Evolutionary conservation across 1,140 invertebrate species (phyloP).

Genomic region (Zaprionus tsacasi): DNA sequence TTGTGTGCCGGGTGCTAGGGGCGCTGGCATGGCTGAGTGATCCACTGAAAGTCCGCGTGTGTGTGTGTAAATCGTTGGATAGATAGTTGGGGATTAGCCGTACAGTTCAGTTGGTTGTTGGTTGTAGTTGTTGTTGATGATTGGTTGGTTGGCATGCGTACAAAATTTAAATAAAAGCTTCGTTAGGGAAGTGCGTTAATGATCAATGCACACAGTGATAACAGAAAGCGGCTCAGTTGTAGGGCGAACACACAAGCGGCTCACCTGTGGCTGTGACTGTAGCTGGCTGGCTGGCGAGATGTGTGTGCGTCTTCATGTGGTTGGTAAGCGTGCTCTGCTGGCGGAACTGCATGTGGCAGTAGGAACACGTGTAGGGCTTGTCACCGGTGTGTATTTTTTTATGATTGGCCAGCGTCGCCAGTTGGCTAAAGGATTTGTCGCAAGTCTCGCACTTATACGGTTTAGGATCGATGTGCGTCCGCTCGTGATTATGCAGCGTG

Average conservation of each 20-base stretch:
- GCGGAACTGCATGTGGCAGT: constrained; percentile 82
- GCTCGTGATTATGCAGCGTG: constrained; percentile 83
- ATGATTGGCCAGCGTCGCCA: constrained; percentile 80
- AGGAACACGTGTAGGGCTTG: constrained; percentile 83
- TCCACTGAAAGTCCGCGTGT: constrained; percentile 56
- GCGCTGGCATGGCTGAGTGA: constrained; percentile 73
- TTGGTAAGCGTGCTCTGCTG: constrained; percentile 83
- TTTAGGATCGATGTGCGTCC: constrained; percentile 83
- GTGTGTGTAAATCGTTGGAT: constrained; percentile 29
- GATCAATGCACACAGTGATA: constrained; percentile 80
- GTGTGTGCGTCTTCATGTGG: constrained; percentile 83
- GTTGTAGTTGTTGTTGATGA: constrained; percentile 29
- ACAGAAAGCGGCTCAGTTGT: constrained; percentile 80
- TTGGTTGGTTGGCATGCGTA: constrained; percentile 72
- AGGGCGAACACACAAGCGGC: constrained; percentile 71
- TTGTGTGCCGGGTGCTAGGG: constrained; percentile 65
- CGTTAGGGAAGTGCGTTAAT: constrained; percentile 83
- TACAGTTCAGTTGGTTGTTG: constrained; percentile 34
- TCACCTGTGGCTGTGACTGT: constrained; percentile 66
- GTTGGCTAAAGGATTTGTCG: constrained; percentile 81
- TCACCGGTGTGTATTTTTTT: constrained; percentile 83
- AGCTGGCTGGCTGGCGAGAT: constrained; percentile 59
- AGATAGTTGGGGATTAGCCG: constrained; percentile 22
- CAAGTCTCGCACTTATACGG: constrained; percentile 83
- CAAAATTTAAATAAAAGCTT: constrained; percentile 84